phyloP scores from a whole-genome alignment of 1,140 invertebrate species.

The Akabosia matsudoensis region DNA sequence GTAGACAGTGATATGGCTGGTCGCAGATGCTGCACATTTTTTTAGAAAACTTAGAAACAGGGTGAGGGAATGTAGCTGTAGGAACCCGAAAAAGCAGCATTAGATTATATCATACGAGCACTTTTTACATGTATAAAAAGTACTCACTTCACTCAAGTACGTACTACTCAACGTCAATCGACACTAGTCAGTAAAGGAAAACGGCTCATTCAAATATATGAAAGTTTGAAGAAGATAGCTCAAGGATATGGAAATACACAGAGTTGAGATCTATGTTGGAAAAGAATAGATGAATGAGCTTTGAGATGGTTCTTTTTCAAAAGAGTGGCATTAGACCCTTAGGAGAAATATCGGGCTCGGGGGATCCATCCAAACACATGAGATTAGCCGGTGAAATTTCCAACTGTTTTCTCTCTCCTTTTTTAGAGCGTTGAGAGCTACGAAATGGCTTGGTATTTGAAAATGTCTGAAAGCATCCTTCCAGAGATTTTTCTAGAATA shows the following conservation, averaged over 20 bases:
- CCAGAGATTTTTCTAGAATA: too few species aligned
- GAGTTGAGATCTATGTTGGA: not conserved
- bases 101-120: not conserved
- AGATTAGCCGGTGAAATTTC: constrained; percentile 47
- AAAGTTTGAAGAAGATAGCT: not conserved
- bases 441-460: too few species aligned
- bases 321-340: constrained; percentile 45
- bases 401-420: not conserved
- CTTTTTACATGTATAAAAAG: not conserved
- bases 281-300: constrained; percentile 24
- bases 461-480: too few species aligned
- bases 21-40: not conserved
- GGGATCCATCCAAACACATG: constrained; percentile 46
- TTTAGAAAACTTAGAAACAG: not conserved
- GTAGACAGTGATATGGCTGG: not conserved
- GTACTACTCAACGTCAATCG: not conserved
- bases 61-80: not conserved
- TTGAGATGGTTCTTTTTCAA: constrained; percentile 39
- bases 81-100: not conserved
- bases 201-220: not conserved
- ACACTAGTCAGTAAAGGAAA: not conserved
- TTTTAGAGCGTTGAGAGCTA: not conserved
- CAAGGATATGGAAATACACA: too few species aligned
- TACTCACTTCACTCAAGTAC: not conserved
- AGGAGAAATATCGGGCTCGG: constrained; percentile 44